A percentile compares a stretch with the other conserved stretches of the same genome.
phyloP scores from a whole-genome alignment of 92 coral and sea anemone species.

The Meandrina meandrites region DNA sequence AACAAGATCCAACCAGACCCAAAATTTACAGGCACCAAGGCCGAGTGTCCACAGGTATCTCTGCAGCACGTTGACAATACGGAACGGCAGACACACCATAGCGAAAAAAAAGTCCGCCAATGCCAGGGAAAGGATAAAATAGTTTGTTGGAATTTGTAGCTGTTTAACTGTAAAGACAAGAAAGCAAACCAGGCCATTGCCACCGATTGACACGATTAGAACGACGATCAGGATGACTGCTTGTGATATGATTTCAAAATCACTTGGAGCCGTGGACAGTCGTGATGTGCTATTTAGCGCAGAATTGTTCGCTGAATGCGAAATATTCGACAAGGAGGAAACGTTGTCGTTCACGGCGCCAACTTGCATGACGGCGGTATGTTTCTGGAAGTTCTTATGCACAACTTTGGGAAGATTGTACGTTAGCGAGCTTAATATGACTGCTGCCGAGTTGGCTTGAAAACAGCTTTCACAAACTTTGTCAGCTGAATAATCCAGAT shows the following conservation, averaged over 20 bases:
- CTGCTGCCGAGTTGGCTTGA: neutral
- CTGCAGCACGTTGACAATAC: constrained; percentile 64
- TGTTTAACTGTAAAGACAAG: constrained; percentile 80
- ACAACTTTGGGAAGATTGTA: neutral
- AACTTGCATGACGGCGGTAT: neutral
- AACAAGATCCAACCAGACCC: constrained; percentile 88
- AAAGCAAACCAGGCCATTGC: constrained; percentile 84
- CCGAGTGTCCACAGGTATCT: constrained; percentile 71
- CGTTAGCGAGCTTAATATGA: neutral
- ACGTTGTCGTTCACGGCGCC: neutral
- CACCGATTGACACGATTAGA: constrained; percentile 69
- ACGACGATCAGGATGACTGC: constrained; percentile 58
- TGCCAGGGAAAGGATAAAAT: constrained; percentile 90
- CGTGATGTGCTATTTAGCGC: neutral
- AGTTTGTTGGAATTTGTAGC: constrained; percentile 93
- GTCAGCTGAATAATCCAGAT: neutral
- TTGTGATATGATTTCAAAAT: constrained; percentile 58
- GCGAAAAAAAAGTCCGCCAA: constrained; percentile 91
- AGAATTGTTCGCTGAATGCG: neutral
- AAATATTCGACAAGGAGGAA: neutral
- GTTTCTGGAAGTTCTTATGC: neutral
- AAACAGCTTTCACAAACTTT: neutral
- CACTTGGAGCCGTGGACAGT: constrained; percentile 5
- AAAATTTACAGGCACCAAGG: constrained; percentile 59
- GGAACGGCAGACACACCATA: constrained; percentile 78